Conservation (phyloP, 2,888 invertebrate genomes). For the Amiota minor region DNA sequence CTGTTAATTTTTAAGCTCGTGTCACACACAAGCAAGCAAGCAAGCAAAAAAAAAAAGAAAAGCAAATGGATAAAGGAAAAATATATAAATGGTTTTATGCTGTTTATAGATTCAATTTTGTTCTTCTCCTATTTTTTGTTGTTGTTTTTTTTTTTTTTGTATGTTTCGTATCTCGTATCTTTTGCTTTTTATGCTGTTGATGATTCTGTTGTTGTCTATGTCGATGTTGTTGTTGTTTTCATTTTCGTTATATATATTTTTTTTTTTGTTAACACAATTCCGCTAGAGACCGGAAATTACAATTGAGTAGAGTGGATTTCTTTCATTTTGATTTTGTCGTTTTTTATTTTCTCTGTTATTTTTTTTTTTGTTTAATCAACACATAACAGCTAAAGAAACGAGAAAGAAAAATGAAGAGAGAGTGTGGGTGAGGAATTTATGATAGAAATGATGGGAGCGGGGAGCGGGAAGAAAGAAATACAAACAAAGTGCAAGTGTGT, state of each 20-base stretch:
- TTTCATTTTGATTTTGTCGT: conserved; percentile 18
- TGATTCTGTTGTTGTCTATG: conserved; percentile 21
- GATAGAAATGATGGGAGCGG: too few species aligned
- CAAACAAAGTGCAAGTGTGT: background rate
- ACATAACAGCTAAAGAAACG: conserved; percentile 32
- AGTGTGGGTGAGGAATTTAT: too few species aligned
- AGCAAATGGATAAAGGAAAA: too few species aligned
- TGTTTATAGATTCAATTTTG: conserved; percentile 19
- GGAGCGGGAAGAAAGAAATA: too few species aligned
- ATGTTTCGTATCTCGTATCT: conserved; percentile 27
- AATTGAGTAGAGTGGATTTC: conserved; percentile 63
- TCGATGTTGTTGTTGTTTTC: conserved; percentile 32
- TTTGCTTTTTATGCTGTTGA: conserved; percentile 4
- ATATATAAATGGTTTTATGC: conserved; percentile 19
- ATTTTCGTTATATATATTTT: conserved; percentile 37
- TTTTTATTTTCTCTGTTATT: background rate
- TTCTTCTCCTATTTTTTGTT: conserved; percentile 18
- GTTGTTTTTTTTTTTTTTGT: conserved; percentile 36
- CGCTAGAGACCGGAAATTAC: conserved; percentile 63
- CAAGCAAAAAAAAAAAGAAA: too few species aligned
- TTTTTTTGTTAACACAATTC: conserved; percentile 50
- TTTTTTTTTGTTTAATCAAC: conserved; percentile 41
- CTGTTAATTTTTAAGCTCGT: conserved; percentile 25
- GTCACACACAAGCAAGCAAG: background rate
- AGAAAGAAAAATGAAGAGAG: conserved; percentile 26